These are phyloP conservation scores for Chondrosia reniformis DNA, from an alignment of 37 sponge, comb jelly and placozoan species.

Conservation along the genomic window DNA sequence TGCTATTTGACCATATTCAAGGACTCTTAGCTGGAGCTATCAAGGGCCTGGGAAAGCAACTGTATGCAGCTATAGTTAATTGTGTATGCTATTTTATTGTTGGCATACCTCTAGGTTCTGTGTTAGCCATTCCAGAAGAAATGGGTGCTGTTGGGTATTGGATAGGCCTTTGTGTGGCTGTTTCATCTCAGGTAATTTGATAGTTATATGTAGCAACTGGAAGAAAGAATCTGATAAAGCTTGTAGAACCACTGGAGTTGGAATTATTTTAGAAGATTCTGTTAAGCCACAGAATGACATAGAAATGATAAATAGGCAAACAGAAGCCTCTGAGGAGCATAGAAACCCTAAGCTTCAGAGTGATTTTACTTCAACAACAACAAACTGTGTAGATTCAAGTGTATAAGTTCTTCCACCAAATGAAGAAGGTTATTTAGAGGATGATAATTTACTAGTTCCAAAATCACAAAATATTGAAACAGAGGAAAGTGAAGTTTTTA, in stretches of 20 bases:
- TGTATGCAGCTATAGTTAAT: slow-evolving; percentile 32
- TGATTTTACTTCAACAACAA: too few species aligned
- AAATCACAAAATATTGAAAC: too few species aligned
- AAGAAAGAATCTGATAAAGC: slow-evolving; percentile 39
- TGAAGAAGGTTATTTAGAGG: too few species aligned
- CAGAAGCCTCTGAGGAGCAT: too few species aligned
- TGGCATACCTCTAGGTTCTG: slow-evolving; percentile 46
- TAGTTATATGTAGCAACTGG: slow-evolving; percentile 43
- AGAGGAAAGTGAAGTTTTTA: too few species aligned
- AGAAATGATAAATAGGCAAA: too few species aligned
- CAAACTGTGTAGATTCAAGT: too few species aligned
- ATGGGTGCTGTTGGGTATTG: slow-evolving; percentile 52
- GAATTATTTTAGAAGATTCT: too few species aligned
- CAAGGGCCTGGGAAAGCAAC: slow-evolving; percentile 47
- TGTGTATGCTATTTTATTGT: slow-evolving; percentile 29
- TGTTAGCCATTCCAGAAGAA: slow-evolving; percentile 29
- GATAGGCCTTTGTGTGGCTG: slow-evolving; percentile 38
- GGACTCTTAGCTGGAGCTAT: slow-evolving; percentile 30
- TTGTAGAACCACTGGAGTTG: not conserved
- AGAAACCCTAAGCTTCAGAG: too few species aligned
- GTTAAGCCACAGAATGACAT: too few species aligned
- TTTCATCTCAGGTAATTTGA: not conserved
- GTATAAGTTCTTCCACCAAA: too few species aligned
- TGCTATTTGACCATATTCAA: not conserved
- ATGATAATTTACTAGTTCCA: too few species aligned